Evolutionary conservation across 2,888 invertebrate genomes (phyloP).

Genomic region (Diarsia rubi): DNA sequence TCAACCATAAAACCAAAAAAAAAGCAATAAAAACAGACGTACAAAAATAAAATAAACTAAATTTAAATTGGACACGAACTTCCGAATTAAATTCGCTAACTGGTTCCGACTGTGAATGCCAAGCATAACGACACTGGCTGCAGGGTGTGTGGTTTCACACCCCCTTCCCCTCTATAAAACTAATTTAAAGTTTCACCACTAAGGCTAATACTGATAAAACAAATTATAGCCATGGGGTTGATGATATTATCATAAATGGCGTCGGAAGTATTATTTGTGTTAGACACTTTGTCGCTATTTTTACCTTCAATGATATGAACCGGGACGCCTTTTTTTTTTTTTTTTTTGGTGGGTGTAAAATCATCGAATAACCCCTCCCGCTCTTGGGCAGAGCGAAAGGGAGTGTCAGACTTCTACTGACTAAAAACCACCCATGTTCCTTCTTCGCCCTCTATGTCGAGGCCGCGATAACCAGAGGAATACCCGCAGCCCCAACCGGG

Average conservation of each 20-base stretch:
- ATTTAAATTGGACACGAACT: slow-evolving; percentile 58
- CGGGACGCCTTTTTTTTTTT: not conserved
- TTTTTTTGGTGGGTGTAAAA: too few species aligned
- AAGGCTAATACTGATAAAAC: slow-evolving; percentile 65
- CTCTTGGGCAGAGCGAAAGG: too few species aligned
- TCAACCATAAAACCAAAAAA: slow-evolving; percentile 7
- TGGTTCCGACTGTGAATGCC: slow-evolving; percentile 53
- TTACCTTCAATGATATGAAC: not conserved
- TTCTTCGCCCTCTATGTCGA: too few species aligned
- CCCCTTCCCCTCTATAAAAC: slow-evolving; percentile 58
- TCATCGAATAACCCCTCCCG: too few species aligned
- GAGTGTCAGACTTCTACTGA: too few species aligned
- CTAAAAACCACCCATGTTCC: too few species aligned
- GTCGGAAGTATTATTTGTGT: slow-evolving; percentile 14
- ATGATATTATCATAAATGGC: slow-evolving; percentile 55
- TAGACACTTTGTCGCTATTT: not conserved
- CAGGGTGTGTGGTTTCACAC: slow-evolving; percentile 49
- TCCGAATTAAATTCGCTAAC: slow-evolving; percentile 55
- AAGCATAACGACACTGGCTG: slow-evolving; percentile 46
- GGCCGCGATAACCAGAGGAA: too few species aligned
- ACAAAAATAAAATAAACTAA: slow-evolving; percentile 37
- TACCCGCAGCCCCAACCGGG: too few species aligned
- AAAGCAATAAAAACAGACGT: slow-evolving; percentile 19
- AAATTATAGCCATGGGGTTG: slow-evolving; percentile 44
- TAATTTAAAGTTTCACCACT: slow-evolving; percentile 72